Evolutionary conservation across 2,888 invertebrate genomes (phyloP).

Genomic region (Watsonalla binaria): DNA sequence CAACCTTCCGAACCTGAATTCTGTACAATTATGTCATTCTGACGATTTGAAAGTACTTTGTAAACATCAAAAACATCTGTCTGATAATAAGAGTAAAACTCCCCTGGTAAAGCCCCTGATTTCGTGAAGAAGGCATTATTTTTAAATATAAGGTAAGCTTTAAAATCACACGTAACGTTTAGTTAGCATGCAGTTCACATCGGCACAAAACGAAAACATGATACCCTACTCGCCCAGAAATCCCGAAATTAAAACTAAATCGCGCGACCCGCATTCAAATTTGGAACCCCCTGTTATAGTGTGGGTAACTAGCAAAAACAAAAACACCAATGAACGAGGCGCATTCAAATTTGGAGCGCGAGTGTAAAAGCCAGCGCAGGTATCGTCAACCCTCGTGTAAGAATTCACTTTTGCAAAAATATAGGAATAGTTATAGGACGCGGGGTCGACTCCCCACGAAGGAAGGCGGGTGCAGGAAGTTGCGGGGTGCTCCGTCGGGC

Average conservation of each 20-base stretch:
- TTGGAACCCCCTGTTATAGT: constrained; percentile 30
- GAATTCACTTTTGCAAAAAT: constrained; percentile 74
- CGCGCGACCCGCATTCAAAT: constrained; percentile 71
- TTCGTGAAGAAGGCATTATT: no score
- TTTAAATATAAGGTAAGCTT: no score
- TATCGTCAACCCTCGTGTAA: constrained; percentile 70
- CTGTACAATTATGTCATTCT: no score
- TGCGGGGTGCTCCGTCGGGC: constrained; percentile 63
- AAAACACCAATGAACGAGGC: constrained; percentile 61
- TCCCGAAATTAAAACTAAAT: constrained; percentile 74
- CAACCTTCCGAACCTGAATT: no score
- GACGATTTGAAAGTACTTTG: no score
- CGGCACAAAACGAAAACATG: constrained; percentile 42
- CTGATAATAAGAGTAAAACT: no score
- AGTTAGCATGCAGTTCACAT: constrained; percentile 35
- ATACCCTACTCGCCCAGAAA: constrained; percentile 28
- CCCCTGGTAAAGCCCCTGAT: no score
- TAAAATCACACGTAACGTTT: no score
- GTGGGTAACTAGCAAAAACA: constrained; percentile 46
- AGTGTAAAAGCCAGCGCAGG: constrained; percentile 59
- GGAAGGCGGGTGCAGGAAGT: constrained; percentile 61
- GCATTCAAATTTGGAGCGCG: constrained; percentile 58
- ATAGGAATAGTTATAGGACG: constrained; percentile 69
- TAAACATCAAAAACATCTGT: no score
- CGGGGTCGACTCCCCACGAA: constrained; percentile 36